Evolutionary conservation across 2,888 invertebrate species (phyloP), one percentile per base, ranked within the genome.

Genomic region (Lasioglossum malachurum): DNA sequence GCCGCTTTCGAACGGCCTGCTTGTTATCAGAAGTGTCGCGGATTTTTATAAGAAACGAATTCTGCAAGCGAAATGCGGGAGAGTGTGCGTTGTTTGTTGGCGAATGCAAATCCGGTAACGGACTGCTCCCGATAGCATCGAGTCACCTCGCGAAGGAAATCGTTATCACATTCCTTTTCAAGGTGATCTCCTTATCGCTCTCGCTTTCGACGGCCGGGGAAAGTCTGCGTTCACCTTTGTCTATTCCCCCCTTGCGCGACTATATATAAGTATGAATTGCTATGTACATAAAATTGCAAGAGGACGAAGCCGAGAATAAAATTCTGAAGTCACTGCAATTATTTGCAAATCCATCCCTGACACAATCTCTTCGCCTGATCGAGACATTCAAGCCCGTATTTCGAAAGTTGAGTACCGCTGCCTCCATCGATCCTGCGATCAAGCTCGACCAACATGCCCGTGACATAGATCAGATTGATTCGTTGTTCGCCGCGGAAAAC

Each of bases 111-210:
- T 73, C 78, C 27, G 23, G 5, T 84, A 86, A 80, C 80, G 84
- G 77, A 77, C 38, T 83, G 71, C 38, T 57, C 57, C 57, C 57
- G 83, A 80, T 87, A 41, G 44, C 82, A 84, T 86, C 85, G 73
- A 57, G 64, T 31, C 41, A 19, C 16, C 72, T 72, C 41, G 31
- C 31, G 38, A 73, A 86, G 82, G 78, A 75, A 49, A 46, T 57
- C 69, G 67, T 79, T 75, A 71, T 86, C 86, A 75, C 77, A 80
- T 86, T 83, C 82, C 76, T 71, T 64, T 78, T 49, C 87, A 87
- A 87, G 87, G 87, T 86, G 78, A 86, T 87, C 83, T 72, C 87
- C 80, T 86, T 75, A 69, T 75, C 71, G 77, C 73, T 75, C 69
- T 85, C 77, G 77, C 78, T 44, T 75, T 75, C 49, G 78, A 85